Evolutionary conservation across 2,888 invertebrate genomes (phyloP).

Genomic region (Tetanocera ferruginea): DNA sequence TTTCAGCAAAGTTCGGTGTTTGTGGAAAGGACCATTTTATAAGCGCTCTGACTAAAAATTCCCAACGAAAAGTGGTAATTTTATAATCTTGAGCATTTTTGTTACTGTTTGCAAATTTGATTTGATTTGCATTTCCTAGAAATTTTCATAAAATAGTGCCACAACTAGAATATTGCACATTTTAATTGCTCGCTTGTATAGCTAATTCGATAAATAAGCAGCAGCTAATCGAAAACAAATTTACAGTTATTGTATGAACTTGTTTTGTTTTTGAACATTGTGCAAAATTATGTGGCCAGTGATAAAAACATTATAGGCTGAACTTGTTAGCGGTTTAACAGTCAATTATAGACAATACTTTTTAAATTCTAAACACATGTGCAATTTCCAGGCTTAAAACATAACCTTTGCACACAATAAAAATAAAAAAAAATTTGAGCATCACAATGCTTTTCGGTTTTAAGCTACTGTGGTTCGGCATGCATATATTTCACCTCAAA

Average conservation of each 20-base stretch:
- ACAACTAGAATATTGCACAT: background rate
- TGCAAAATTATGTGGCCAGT: background rate
- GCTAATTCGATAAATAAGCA: background rate
- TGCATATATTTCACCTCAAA: background rate
- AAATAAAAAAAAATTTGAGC: background rate
- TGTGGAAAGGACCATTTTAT: background rate
- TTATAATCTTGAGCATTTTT: no score
- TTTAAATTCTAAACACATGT: background rate
- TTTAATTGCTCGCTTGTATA: background rate
- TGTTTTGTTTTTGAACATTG: background rate
- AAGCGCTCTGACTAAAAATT: no score
- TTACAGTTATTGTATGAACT: background rate
- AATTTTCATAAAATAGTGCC: slow-evolving; percentile 13
- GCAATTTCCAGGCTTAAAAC: background rate
- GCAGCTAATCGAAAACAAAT: slow-evolving; percentile 25
- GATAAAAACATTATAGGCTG: background rate
- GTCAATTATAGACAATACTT: no score
- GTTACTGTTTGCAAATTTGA: background rate
- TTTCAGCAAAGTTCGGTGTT: background rate
- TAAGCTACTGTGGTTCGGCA: background rate
- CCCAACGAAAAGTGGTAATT: no score
- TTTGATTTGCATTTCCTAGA: background rate
- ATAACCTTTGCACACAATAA: background rate
- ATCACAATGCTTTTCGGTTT: background rate
- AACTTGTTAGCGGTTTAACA: no score